Base-by-base conservation (phyloP, 2,797 vertebrate species). In the Hapalemur alaotrensis region DNA sequence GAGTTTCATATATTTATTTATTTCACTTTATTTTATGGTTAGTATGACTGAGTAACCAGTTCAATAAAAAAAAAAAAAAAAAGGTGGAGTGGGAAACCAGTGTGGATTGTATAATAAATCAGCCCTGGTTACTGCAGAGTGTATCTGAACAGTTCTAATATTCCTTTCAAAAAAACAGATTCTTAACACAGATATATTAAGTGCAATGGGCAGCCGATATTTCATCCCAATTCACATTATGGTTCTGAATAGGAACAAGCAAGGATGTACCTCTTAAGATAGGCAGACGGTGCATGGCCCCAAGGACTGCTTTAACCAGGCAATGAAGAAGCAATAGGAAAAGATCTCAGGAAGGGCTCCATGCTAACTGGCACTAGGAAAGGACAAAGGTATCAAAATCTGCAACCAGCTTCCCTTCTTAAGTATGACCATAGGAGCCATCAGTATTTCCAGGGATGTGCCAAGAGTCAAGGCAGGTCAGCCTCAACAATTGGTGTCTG, bases 21-120 rank as follows among this genome's bases (percentile, higher is more conserved):
- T 97, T 98, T 98, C 97, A 98, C 98, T 98, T 98, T 98, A 98
- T 98, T 98, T 97, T 92, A 30, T 97, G 97, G 98, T 99, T 98
- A 97, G 96, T 98, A 98, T 96, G 98, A 98, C 98, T 98, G 98
- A 98, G 96, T 98, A 98, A 98, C 96, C 98, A 97, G 97, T 97
- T 98, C 97, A 98, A 98, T 98, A 98, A 98, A 83, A 90, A 50
- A 84, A 48, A 98, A 98, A 83, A 90, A 50, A 84, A 48, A 79
- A 80, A 35, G 12, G 61, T 50, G 22, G 97, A 69, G 95, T 98
- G 96, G 98, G 97, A 98, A 98, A 97, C 95, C 96, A 72, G 89
- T 95, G 96, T 3, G 70, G 94, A 86, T 94, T 97, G 97, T 98
- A 97, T 98, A 98, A 98, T 98, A 98, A 98, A 98, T 96, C 96